Percentiles rank a stretch among this genome's conserved stretches.
Evolutionary conservation across 1,140 invertebrate genomes (phyloP).

Genomic region (Oryzaephilus surinamensis): DNA sequence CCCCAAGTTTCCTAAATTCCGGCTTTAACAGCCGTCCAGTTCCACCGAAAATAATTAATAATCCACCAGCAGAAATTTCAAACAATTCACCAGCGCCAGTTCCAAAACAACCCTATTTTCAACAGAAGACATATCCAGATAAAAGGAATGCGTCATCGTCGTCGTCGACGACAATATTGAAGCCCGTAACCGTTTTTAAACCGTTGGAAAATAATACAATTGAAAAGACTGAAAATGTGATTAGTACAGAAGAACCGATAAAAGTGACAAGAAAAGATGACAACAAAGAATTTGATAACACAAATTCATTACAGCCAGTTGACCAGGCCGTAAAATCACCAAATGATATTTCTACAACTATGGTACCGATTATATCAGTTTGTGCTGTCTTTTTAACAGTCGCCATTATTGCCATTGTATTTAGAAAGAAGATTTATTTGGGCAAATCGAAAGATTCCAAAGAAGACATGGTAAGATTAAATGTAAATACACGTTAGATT

Average conservation of each 20-base stretch:
- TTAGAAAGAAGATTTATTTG: slow-evolving; percentile 45
- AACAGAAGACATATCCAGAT: slow-evolving; percentile 20
- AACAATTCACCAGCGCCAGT: slow-evolving; percentile 2
- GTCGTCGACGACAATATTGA: no score
- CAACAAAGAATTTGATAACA: background rate
- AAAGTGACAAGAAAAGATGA: no score
- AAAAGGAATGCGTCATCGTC: slow-evolving; percentile 24
- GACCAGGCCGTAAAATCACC: slow-evolving; percentile 33
- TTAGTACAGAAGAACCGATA: slow-evolving; percentile 3
- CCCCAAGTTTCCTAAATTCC: background rate
- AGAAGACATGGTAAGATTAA: slow-evolving; percentile 45
- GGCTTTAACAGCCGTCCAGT: background rate
- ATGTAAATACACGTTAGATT: slow-evolving; percentile 8
- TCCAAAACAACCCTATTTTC: slow-evolving; percentile 12
- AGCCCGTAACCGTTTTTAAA: no score
- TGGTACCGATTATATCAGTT: slow-evolving; percentile 48
- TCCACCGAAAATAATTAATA: background rate
- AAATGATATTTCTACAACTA: slow-evolving; percentile 41
- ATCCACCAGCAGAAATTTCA: background rate
- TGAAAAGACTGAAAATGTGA: no score
- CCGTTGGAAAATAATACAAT: slow-evolving; percentile 5
- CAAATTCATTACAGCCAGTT: slow-evolving; percentile 8
- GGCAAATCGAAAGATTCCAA: slow-evolving; percentile 42
- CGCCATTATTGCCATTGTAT: slow-evolving; percentile 42
- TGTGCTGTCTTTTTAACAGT: slow-evolving; percentile 45